Evolutionary conservation across 2,113 vertebrate genomes (phyloP), one percentile per base, ranked within the genome.

Genomic region (Passer domesticus): DNA sequence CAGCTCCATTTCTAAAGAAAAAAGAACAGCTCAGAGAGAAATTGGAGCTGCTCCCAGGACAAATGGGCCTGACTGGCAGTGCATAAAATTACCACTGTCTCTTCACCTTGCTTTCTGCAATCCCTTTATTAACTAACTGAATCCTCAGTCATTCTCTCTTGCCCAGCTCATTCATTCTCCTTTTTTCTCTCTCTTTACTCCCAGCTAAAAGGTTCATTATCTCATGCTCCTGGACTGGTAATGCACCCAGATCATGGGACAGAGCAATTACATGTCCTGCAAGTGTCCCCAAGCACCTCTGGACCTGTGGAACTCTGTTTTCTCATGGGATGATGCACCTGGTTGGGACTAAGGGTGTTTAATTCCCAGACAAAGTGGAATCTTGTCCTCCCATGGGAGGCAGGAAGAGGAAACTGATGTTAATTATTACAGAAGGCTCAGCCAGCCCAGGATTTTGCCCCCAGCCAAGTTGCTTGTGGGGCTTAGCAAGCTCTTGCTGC

Each of bases 11-110:
- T 89, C 81, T 94, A 89, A 89, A 90, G 82, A 87, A 80, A 95
- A 94, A 94, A 91, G 77, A 95, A 72, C 77, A 68, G 87, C 82
- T 91, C 92, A 73, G 79, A 95, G 89, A 94, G 91, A 96, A 97
- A 96, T 92, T 89, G 89, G 95, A 96, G 92, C 89, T 93, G 63
- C 90, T 96, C 91, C 95, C 94, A 92, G 91, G 94, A 95, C 92
- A 92, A 95, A 96, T 95, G 91, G 90, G 74, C 76, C 92, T 92
- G 92, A 89, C 96, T 95, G 92, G 83, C 95, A 95, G 92, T 96
- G 96, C 96, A 97, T 97, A 96, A 97, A 97, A 97, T 97, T 95
- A 96, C 96, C 92, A 92, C 77, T 88, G 83, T 96, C 95, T 96
- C 83, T 83, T 96, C 97, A 95, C 93, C 93, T 96, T 93, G 87